phyloP scores from a whole-genome alignment of 2,797 vertebrate species.

The Eremophila alpestris region DNA sequence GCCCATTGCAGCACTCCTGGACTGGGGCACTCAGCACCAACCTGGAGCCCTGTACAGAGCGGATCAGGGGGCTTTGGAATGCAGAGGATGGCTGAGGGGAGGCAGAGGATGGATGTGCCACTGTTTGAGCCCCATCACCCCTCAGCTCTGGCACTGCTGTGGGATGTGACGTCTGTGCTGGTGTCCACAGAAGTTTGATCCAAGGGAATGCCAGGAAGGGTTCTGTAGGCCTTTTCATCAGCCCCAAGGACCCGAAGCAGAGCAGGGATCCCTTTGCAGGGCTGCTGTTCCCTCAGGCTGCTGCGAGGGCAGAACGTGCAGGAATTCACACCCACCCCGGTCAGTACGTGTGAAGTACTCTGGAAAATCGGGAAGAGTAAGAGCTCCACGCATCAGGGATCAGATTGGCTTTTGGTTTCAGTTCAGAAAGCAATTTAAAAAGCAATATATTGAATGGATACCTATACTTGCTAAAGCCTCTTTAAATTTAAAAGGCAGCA shows the following conservation, averaged over 20 bases:
- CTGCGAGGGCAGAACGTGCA: background rate
- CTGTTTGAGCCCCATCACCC: background rate
- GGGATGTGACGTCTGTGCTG: background rate
- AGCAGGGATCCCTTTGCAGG: background rate
- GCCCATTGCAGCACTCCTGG: background rate
- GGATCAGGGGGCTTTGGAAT: background rate
- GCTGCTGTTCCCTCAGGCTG: background rate
- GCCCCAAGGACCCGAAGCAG: background rate
- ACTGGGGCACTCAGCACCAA: background rate
- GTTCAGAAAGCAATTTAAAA: slow-evolving; percentile 59
- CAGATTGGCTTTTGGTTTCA: slow-evolving; percentile 45
- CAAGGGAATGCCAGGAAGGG: background rate
- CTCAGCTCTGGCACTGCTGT: fast-evolving
- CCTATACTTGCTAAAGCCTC: background rate
- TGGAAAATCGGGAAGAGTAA: slow-evolving; percentile 11
- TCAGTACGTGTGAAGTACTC: background rate
- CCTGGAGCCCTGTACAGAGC: background rate
- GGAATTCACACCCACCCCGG: background rate
- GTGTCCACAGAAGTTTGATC: background rate
- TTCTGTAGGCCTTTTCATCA: background rate
- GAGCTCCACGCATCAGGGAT: slow-evolving; percentile 32
- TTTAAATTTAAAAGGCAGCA: background rate
- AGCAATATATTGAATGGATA: slow-evolving; percentile 22
- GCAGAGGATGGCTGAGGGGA: background rate
- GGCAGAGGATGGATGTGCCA: background rate